Evolutionary conservation across 2,113 vertebrate species (phyloP).

Genomic region (Gallinago paraguaiae): DNA sequence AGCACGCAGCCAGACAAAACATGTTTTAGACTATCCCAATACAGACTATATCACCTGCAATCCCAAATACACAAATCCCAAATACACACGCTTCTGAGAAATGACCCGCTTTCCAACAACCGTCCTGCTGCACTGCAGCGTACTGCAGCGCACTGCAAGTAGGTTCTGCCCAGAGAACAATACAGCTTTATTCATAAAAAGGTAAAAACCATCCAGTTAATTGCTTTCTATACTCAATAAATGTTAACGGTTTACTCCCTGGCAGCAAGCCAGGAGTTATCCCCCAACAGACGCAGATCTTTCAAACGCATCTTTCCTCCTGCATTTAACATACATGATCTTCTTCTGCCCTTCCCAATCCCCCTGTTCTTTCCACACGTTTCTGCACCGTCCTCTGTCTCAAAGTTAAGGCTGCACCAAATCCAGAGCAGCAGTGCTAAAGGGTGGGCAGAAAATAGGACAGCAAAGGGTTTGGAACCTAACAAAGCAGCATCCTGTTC

Average conservation of each 20-base stretch:
- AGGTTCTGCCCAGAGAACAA: neutral
- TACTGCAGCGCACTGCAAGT: neutral
- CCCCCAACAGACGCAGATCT: conserved; percentile 4
- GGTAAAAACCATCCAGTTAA: neutral
- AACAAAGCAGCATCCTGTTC: conserved; percentile 45
- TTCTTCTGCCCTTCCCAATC: neutral
- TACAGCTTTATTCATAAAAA: neutral
- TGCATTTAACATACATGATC: neutral
- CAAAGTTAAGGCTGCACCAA: conserved; percentile 25
- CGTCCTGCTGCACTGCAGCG: neutral
- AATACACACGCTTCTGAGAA: neutral
- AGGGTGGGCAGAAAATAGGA: conserved; percentile 56
- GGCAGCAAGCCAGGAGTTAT: conserved; percentile 1
- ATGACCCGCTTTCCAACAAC: neutral
- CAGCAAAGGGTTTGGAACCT: conserved; percentile 39
- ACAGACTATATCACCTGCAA: neutral
- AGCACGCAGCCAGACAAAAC: neutral
- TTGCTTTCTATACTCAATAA: neutral
- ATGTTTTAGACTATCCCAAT: neutral
- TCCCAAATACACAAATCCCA: neutral
- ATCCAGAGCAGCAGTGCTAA: conserved; percentile 33
- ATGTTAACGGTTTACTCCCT: neutral
- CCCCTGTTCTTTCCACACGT: neutral
- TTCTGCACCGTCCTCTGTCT: conserved; percentile 23
- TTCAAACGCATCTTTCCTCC: conserved; percentile 23